Evolutionary conservation across 2,888 invertebrate species (phyloP).

Genomic region (Pocota personata): DNA sequence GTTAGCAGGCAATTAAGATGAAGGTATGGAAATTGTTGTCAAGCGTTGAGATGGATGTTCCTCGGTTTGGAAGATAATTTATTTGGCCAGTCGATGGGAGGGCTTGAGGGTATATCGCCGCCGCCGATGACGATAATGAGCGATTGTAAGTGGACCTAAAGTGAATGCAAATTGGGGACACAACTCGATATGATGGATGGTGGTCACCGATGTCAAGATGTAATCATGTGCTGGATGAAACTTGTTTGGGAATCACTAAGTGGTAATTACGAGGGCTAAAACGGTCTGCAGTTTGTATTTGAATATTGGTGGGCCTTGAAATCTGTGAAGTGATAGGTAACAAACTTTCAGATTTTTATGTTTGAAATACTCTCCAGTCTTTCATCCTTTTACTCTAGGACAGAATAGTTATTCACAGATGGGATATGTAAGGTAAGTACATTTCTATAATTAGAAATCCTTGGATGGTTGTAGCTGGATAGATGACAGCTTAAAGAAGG

Average conservation of each 20-base stretch:
- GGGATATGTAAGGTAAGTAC: too few species aligned
- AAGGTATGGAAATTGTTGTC: constrained; percentile 67
- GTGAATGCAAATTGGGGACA: constrained; percentile 59
- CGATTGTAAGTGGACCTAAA: constrained; percentile 40
- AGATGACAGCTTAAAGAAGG: too few species aligned
- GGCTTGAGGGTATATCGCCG: constrained; percentile 11
- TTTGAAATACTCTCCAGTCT: too few species aligned
- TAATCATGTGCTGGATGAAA: background rate
- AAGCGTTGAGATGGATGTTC: constrained; percentile 65
- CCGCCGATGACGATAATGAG: constrained; percentile 54
- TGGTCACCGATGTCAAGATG: background rate
- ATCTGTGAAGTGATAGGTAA: too few species aligned
- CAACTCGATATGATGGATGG: constrained; percentile 25
- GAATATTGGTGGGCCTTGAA: too few species aligned
- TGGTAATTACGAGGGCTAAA: background rate
- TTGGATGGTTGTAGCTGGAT: too few species aligned
- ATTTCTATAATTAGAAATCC: too few species aligned
- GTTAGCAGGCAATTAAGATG: constrained; percentile 71
- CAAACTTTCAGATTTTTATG: too few species aligned
- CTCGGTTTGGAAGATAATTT: constrained; percentile 35
- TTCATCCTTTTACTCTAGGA: too few species aligned
- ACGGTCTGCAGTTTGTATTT: background rate
- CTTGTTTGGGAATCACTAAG: background rate
- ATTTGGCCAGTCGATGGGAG: constrained; percentile 28
- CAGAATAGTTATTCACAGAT: too few species aligned